These are phyloP conservation scores for Ctenomys sociabilis DNA, from an alignment of 2,113 vertebrate genomes.

Conservation along the genomic window DNA sequence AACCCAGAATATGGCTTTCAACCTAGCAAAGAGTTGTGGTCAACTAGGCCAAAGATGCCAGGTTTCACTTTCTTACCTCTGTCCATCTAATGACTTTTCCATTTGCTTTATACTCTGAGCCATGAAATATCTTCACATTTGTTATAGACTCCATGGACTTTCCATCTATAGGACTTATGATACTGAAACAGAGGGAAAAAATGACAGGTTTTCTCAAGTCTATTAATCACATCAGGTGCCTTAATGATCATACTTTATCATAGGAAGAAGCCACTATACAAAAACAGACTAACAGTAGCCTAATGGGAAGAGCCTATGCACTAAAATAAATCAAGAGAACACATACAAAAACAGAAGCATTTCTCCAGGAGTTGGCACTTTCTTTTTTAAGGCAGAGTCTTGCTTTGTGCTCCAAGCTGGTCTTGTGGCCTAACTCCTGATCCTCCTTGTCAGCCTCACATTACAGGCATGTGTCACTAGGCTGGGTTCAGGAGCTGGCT, in stretches of 20 bases:
- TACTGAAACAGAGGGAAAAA: conserved; percentile 84
- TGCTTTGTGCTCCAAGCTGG: background rate
- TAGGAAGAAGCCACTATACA: background rate
- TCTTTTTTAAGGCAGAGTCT: background rate
- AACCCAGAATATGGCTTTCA: background rate
- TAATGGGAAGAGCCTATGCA: background rate
- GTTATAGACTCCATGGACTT: conserved; percentile 98
- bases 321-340: conserved; percentile 24
- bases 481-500: background rate
- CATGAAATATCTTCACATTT: conserved; percentile 98
- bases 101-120: conserved; percentile 97
- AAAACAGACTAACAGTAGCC: background rate
- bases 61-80: conserved; percentile 88
- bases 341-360: background rate
- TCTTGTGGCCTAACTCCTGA: background rate
- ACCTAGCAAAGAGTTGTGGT: background rate
- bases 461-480: background rate
- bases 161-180: conserved; percentile 97
- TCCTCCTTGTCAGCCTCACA: background rate
- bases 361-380: background rate
- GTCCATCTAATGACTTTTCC: conserved; percentile 99
- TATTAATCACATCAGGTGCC: background rate
- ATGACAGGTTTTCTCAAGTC: background rate
- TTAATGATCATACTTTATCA: background rate
- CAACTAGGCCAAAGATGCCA: background rate